Percentiles rank a stretch among this genome's conserved stretches.
phyloP scores from a whole-genome alignment of 2,888 invertebrate genomes.

The Drosophila anceps region DNA sequence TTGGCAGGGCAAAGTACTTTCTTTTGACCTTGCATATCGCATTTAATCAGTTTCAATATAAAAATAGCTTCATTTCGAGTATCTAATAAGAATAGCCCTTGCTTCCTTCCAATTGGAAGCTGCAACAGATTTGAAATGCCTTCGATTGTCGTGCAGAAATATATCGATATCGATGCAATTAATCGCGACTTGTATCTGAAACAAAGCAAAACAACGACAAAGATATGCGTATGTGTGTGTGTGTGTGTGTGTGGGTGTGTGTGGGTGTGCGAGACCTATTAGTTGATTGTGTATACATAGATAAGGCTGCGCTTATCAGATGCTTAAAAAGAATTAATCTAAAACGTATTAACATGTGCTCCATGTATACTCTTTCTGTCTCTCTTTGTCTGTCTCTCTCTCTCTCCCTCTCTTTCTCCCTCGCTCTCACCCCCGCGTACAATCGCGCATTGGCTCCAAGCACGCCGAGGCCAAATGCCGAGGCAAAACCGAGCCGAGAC shows the following conservation, averaged over 20 bases:
- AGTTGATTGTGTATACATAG: slow-evolving; percentile 61
- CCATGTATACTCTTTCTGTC: slow-evolving; percentile 3
- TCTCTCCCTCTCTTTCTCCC: slow-evolving; percentile 5
- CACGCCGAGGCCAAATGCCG: slow-evolving; percentile 38
- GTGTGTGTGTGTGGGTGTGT: neutral
- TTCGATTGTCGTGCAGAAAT: neutral
- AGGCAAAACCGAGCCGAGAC: slow-evolving; percentile 31
- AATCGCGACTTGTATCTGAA: neutral
- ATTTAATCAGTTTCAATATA: slow-evolving; percentile 3
- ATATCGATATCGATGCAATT: slow-evolving; percentile 17
- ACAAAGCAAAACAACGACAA: slow-evolving; percentile 2
- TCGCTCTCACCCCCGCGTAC: neutral
- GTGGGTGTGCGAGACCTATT: slow-evolving; percentile 26
- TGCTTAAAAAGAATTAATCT: slow-evolving; percentile 73
- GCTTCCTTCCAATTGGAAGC: neutral
- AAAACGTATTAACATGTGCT: slow-evolving; percentile 64
- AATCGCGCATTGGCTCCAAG: slow-evolving; percentile 29
- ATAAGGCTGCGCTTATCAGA: slow-evolving; percentile 73
- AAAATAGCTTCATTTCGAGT: neutral
- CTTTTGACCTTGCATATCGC: neutral
- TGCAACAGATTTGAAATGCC: neutral
- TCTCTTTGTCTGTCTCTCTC: slow-evolving; percentile 4
- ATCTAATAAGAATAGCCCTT: too few species aligned
- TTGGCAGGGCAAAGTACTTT: neutral
- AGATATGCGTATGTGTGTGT: neutral